A percentile compares a stretch with the other conserved stretches of the same genome.
These are phyloP conservation scores for Rhea pennata DNA, from an alignment of 2,113 vertebrate species.

Conservation along the genomic window DNA sequence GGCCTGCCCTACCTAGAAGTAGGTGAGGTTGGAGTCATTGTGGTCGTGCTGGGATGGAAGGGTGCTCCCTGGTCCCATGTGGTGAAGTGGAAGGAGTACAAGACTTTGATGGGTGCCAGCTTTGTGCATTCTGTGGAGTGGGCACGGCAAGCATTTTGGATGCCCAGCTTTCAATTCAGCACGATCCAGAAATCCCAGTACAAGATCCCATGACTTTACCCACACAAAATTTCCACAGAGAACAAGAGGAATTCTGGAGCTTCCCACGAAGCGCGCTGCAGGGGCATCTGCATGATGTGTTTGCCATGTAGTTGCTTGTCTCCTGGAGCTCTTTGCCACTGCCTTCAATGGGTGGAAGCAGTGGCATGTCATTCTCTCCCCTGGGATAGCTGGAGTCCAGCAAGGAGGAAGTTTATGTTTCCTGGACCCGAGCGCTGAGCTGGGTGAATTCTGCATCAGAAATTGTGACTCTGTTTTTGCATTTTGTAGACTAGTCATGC, in stretches of 20 bases:
- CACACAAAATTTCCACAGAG: background rate
- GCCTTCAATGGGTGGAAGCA: background rate
- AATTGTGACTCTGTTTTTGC: background rate
- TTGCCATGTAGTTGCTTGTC: background rate
- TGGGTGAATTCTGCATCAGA: background rate
- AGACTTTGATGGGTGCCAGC: background rate
- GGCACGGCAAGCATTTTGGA: background rate
- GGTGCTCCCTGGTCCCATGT: fast-evolving
- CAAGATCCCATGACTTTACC: background rate
- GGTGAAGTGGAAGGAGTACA: background rate
- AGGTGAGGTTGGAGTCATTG: background rate
- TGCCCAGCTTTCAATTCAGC: background rate
- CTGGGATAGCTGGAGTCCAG: background rate
- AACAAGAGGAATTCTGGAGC: background rate
- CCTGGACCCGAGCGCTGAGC: background rate
- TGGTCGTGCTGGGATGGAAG: background rate
- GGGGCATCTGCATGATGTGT: background rate
- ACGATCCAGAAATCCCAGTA: background rate
- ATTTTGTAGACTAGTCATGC: background rate
- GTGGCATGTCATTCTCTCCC: background rate
- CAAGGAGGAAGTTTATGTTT: background rate
- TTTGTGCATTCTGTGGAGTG: fast-evolving
- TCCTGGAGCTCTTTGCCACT: background rate
- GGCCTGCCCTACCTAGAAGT: too few species aligned
- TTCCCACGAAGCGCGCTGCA: background rate